Evolutionary conservation across 2,113 vertebrate species (phyloP), one percentile per base, ranked within the genome.

Genomic region (Eira barbara): DNA sequence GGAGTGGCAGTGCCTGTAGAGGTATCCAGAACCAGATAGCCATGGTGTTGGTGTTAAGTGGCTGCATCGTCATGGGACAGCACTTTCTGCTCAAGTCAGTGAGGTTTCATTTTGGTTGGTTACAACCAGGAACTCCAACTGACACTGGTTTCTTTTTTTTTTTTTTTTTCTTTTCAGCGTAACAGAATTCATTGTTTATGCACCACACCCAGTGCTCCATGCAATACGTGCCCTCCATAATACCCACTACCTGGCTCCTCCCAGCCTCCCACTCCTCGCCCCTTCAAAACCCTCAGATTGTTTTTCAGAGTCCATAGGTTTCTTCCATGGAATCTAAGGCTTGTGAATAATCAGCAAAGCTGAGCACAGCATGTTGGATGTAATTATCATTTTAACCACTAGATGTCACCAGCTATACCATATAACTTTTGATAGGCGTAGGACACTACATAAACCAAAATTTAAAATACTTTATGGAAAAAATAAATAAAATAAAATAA

Each of bases 351-450:
- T 15, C 39, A 12, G 27, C 57, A 61, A 63, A 71, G 6, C 2
- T 7, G 15, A 25, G 18, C 0, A 1, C 23, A 1, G 5, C 18
- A 7, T 2, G 1, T 15, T 27, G 10, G 20, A 8, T 39, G 21
- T 78, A 6, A 86, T 67, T 52, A n/a, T 59, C 45, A 36, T 25
- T 91, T 79, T 84, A 49, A 94, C 79, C 95, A 95, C 94, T 73
- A 93, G 95, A 42, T 79, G 84, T 59, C 95, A 93, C 36, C 29
- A 39, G 69, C 17, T 45, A 86, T 67, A 81, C 61, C 2, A 36
- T 17, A 49, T 0, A 69, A 29, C 6, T 17, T 55, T 95, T 94
- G 63, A 42, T 45, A 85, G 39, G n/a, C 36, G 6, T 59, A 49
- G 0, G 29, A 67, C 25, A 80, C 2, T 0, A 79, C 18, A 25